Base-by-base conservation (phyloP, 2,113 vertebrate species). In the Indicator maculatus region DNA sequence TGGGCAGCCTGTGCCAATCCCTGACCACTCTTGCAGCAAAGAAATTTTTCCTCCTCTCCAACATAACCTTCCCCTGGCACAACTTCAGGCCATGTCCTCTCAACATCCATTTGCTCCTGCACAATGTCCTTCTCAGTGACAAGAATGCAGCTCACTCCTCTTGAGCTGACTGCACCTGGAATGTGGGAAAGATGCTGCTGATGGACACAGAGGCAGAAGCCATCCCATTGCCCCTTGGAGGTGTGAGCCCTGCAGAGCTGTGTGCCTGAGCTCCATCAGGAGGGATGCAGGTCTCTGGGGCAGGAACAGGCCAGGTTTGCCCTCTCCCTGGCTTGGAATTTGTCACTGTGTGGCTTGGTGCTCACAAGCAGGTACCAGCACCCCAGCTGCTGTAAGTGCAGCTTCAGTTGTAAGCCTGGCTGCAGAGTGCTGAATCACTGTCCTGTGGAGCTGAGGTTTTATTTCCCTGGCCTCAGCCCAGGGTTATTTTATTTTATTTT, bases 401-500 rank as follows among this genome's bases (percentile, higher is more conserved):
- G 33, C 52, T 82, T 77, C 80, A 84, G 1, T 92, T 61, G 65
- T 38, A 79, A 28, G 44, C 73, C 41, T 39, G 63, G 44, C 33
- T 81, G 10, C 33, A 16, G 11, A 21, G 30, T 72, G 50, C 80
- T 95, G 83, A 92, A 78, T 90, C 92, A 78, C 80, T 72, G 80
- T 84, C 59, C 83, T 61, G 23, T 59, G 64, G 70, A 84, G 39
- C 10, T 58, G 13, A 53, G 76, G 39, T 39, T 93, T 84, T 50
- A 38, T 71, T 89, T 58, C 70, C 39, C 60, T 79, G 86, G 66
- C 70, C 55, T 90, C 30, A 36, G 33, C 8, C 27, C 83, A 79
- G 73, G 12, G 23, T 23, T 19, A 12, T 50, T 50, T 50, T 7
- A 5, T 23, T 50, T 39, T 17, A 9, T 55, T 66, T 44, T 53